Percentiles rank a stretch among this genome's conserved stretches.
phyloP scores from a whole-genome alignment of 2,113 vertebrate species.

The Zosterops hypoxanthus region DNA sequence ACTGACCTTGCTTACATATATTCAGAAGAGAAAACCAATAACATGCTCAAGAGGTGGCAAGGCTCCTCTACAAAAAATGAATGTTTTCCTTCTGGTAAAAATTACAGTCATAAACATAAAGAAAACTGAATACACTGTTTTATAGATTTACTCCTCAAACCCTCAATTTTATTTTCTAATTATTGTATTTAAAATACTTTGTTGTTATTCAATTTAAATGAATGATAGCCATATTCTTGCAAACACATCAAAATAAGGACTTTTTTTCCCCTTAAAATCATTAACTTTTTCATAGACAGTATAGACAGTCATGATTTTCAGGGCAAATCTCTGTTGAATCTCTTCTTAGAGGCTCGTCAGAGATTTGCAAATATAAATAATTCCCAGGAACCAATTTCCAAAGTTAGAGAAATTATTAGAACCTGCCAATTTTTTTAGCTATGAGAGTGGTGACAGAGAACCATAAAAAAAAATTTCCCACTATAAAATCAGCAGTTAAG shows the following conservation, averaged over 20 bases:
- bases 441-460: neutral
- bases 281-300: neutral
- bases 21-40: neutral
- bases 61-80: neutral
- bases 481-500: slow-evolving; percentile 31
- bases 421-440: neutral
- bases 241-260: neutral
- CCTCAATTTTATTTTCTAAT: neutral
- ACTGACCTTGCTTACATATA: neutral
- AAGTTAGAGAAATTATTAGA: neutral
- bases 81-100: neutral
- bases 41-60: neutral
- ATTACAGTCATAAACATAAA: neutral
- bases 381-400: neutral
- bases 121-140: neutral
- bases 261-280: neutral
- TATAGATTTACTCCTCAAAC: neutral
- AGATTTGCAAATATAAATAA: neutral
- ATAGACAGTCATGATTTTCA: neutral
- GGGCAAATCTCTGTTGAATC: neutral
- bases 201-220: neutral
- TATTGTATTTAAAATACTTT: neutral
- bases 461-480: neutral
- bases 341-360: neutral
- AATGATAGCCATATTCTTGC: neutral